phyloP scores from a whole-genome alignment of 2,113 vertebrate species.

The Sminthopsis crassicaudata region DNA sequence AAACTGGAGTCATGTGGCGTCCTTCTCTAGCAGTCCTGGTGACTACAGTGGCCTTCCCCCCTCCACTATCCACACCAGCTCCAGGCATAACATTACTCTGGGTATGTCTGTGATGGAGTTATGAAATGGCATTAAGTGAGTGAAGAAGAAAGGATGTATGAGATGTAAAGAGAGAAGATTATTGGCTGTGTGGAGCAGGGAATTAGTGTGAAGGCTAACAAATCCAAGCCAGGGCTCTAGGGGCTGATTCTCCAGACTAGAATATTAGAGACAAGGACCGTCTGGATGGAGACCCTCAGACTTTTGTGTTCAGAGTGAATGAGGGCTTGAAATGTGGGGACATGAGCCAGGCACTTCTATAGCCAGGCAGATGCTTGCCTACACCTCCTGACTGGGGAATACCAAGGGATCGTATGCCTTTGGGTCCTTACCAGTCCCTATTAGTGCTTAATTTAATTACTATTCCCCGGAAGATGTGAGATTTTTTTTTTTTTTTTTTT shows the following conservation, averaged over 20 bases:
- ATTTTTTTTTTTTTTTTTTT: neutral
- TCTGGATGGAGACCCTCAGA: neutral
- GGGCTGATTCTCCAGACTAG: neutral
- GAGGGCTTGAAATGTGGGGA: neutral
- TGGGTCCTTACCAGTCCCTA: neutral
- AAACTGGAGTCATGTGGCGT: neutral
- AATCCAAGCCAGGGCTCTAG: neutral
- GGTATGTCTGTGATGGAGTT: neutral
- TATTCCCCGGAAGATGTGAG: neutral
- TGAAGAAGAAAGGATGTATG: neutral
- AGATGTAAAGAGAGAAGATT: neutral
- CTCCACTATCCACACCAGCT: neutral
- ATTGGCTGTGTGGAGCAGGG: neutral
- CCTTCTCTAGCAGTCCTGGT: neutral
- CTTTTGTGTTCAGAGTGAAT: neutral
- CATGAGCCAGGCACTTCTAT: neutral
- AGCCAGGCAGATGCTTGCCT: neutral
- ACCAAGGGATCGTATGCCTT: neutral
- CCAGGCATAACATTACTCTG: neutral
- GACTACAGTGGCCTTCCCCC: neutral
- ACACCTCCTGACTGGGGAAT: neutral
- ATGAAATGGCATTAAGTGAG: neutral
- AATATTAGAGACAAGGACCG: neutral
- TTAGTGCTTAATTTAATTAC: neutral
- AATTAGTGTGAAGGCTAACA: neutral